phyloP scores from a whole-genome alignment of 2,888 invertebrate species.

The Teleiodes luculella region DNA sequence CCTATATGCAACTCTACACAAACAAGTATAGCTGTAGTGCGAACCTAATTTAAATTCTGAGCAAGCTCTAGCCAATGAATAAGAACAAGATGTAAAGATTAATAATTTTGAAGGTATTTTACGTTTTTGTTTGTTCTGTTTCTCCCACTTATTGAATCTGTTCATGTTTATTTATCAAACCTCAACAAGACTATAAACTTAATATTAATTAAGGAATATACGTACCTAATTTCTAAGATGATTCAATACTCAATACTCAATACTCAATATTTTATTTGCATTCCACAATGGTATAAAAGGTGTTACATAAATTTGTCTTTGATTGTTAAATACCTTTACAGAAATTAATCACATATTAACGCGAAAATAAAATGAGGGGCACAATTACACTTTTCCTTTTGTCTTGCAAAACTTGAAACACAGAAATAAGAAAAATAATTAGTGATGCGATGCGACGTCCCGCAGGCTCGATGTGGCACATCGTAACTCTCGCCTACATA shows the following conservation, averaged over 20 bases:
- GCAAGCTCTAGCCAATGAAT: constrained; percentile 42
- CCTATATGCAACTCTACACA: neutral
- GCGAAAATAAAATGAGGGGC: neutral
- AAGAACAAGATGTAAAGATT: constrained; percentile 37
- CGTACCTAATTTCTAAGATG: neutral
- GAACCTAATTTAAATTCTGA: constrained; percentile 51
- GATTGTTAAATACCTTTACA: too few relatives aligned
- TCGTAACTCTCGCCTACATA: constrained; percentile 52
- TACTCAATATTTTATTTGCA: too few relatives aligned
- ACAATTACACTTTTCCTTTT: neutral
- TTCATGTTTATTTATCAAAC: constrained; percentile 2
- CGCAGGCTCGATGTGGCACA: constrained; percentile 36
- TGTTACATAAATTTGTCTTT: neutral
- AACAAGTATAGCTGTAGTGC: constrained; percentile 12
- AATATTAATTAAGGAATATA: too few relatives aligned
- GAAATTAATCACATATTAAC: neutral
- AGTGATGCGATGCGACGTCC: constrained; percentile 53
- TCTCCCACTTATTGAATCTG: neutral
- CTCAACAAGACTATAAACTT: too few relatives aligned
- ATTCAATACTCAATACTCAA: too few relatives aligned
- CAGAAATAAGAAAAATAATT: constrained; percentile 48
- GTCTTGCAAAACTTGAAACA: constrained; percentile 24
- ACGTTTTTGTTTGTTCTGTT: neutral
- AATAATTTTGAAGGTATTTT: constrained; percentile 20
- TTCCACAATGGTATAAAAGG: too few relatives aligned